These are phyloP conservation scores for Papilio glaucus DNA, from an alignment of 1,140 invertebrate genomes.

Conservation along the genomic window DNA sequence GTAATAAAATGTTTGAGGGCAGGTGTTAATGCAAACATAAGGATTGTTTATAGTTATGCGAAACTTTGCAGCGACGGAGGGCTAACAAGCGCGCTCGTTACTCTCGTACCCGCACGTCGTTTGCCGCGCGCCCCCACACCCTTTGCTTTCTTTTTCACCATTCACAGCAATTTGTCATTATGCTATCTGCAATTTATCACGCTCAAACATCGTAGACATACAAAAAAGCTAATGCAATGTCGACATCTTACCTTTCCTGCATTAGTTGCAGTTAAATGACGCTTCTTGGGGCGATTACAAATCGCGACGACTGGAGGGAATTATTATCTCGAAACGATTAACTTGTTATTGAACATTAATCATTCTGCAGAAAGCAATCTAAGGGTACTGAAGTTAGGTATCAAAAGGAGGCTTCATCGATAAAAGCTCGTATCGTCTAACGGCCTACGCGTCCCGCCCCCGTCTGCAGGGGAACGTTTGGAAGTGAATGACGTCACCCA, in stretches of 20 bases:
- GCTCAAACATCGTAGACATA: constrained; percentile 7
- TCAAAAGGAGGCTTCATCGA: constrained; percentile 28
- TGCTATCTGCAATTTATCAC: constrained; percentile 34
- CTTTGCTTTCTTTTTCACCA: constrained; percentile 10
- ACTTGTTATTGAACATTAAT: constrained; percentile 22
- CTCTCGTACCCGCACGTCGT: constrained; percentile 9
- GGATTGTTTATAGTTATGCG: constrained; percentile 23
- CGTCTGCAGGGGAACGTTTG: constrained; percentile 2
- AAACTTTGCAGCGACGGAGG: constrained; percentile 18
- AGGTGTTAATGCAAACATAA: constrained; percentile 2
- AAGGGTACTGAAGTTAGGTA: constrained; percentile 26
- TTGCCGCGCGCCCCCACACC: constrained; percentile 23
- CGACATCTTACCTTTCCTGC: constrained; percentile 21
- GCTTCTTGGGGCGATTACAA: constrained; percentile 24
- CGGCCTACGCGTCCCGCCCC: constrained; percentile 29
- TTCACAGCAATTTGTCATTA: constrained; percentile 37
- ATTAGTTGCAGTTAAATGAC: constrained; percentile 36
- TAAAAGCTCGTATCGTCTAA: constrained; percentile 28
- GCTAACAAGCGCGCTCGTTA: constrained; percentile 35
- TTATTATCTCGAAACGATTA: constrained; percentile 12
- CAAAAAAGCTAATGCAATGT: constrained; percentile 27
- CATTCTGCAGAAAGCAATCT: constrained; percentile 23
- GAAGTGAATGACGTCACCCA: constrained; percentile 25
- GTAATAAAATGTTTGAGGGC: constrained; percentile 14
- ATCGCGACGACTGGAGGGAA: neutral